Evolutionary conservation across 2,888 invertebrate species (phyloP).

Genomic region (Leptura quadrifasciata): DNA sequence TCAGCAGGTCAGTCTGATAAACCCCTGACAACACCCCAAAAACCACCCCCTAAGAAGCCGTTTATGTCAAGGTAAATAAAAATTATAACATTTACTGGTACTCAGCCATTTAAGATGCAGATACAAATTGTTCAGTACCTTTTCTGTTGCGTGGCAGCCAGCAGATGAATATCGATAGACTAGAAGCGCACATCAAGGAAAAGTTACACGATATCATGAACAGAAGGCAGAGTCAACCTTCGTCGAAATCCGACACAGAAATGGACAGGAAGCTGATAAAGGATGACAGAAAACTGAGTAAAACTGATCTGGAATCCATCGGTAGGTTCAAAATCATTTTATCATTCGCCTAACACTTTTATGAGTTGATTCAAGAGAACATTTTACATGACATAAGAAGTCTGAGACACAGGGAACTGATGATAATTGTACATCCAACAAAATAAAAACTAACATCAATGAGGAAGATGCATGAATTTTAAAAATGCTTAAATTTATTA

Average conservation of each 20-base stretch:
- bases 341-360: too few relatives aligned
- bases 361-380: too few relatives aligned
- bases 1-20: constrained; percentile 69
- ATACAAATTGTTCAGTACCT: too few relatives aligned
- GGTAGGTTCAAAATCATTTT: constrained; percentile 50
- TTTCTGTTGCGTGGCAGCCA: constrained; percentile 54
- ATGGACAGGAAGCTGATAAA: constrained; percentile 69
- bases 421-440: too few relatives aligned
- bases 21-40: constrained; percentile 58
- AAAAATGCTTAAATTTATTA: too few relatives aligned
- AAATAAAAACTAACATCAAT: too few relatives aligned
- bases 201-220: constrained; percentile 73
- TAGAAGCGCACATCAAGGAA: constrained; percentile 73
- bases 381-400: too few relatives aligned
- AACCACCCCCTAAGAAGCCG: constrained; percentile 58
- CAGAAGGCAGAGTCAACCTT: constrained; percentile 67
- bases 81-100: neutral
- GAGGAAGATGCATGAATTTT: too few relatives aligned
- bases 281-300: constrained; percentile 74
- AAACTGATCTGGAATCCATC: constrained; percentile 69
- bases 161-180: constrained; percentile 70
- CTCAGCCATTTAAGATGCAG: too few relatives aligned
- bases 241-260: constrained; percentile 67
- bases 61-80: constrained; percentile 55
- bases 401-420: too few relatives aligned